Conservation (phyloP, 2,888 invertebrate species). For the Cephus nigrinus region DNA sequence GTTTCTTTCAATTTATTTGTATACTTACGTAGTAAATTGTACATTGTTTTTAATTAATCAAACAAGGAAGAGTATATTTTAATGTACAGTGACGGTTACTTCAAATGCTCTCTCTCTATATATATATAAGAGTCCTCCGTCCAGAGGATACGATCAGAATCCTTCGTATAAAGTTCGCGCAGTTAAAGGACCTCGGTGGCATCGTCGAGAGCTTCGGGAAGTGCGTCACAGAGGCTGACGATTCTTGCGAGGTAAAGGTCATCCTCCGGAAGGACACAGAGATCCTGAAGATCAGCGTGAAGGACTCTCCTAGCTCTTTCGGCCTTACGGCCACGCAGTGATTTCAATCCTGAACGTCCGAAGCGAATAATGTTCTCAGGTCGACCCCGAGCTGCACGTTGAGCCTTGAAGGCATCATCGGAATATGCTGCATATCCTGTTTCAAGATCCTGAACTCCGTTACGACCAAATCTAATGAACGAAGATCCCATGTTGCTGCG, state of each 20-base stretch:
- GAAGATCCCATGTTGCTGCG: constrained; percentile 52
- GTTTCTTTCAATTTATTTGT: background rate
- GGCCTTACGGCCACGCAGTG: constrained; percentile 4
- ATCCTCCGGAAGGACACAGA: background rate
- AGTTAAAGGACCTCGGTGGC: background rate
- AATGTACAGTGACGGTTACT: background rate
- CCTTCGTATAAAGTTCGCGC: background rate
- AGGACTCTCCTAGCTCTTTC: background rate
- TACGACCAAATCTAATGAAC: constrained; percentile 46
- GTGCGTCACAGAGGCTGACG: background rate
- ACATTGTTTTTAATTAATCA: background rate
- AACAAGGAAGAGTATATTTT: background rate
- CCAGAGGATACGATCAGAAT: background rate
- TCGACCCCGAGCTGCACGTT: constrained; percentile 38
- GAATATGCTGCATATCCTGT: constrained; percentile 5
- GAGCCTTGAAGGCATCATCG: constrained; percentile 27
- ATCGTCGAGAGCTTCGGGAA: background rate
- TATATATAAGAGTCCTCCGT: background rate
- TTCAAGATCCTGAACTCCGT: constrained; percentile 17
- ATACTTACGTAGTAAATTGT: background rate
- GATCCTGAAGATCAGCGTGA: background rate
- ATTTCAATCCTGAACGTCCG: constrained; percentile 50
- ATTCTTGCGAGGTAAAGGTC: background rate
- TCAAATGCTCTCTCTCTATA: background rate
- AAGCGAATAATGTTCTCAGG: constrained; percentile 60